phyloP scores from a whole-genome alignment of 2,113 vertebrate species.

The Hyla sarda region DNA sequence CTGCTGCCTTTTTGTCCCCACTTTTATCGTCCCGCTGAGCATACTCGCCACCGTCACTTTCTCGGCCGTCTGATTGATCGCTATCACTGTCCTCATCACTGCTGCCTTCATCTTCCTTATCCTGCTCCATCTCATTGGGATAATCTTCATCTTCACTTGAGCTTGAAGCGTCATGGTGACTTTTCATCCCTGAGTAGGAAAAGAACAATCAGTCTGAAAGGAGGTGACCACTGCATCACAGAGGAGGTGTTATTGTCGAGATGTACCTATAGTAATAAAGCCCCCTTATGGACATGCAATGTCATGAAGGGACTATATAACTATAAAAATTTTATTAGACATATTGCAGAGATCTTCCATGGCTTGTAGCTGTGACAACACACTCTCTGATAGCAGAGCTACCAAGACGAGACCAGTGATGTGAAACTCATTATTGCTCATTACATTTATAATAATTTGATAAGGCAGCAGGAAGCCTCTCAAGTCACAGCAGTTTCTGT shows the following conservation, averaged over 20 bases:
- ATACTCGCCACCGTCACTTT: conserved; percentile 88
- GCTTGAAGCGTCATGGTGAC: conserved; percentile 77
- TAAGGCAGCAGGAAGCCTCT: too few species aligned
- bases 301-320: too few species aligned
- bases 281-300: too few species aligned
- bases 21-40: conserved; percentile 80
- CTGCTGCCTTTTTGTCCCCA: conserved; percentile 77
- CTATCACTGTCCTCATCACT: conserved; percentile 88
- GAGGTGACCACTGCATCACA: background rate
- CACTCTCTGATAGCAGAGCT: too few species aligned
- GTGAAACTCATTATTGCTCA: too few species aligned
- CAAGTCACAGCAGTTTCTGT: too few species aligned
- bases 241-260: background rate
- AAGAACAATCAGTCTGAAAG: background rate
- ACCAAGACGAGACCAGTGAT: too few species aligned
- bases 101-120: conserved; percentile 83
- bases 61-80: conserved; percentile 78
- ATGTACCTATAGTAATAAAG: background rate
- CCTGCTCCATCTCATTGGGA: conserved; percentile 81
- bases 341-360: too few species aligned
- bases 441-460: too few species aligned
- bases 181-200: conserved; percentile 70
- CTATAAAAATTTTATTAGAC: too few species aligned
- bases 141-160: conserved; percentile 83
- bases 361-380: too few species aligned